phyloP scores from a whole-genome alignment of 2,888 invertebrate genomes.

The Drosophila quasianomalipes region DNA sequence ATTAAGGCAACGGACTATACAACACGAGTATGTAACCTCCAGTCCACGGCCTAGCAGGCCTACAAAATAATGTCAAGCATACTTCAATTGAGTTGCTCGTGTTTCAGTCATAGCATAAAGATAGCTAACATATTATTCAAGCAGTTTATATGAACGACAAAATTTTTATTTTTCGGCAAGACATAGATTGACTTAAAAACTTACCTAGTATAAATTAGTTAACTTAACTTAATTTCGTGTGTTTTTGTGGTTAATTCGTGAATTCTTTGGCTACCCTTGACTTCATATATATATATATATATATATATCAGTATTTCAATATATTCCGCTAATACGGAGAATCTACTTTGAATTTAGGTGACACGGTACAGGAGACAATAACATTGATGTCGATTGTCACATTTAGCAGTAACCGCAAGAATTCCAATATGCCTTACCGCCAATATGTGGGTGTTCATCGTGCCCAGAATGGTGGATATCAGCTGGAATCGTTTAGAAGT shows the following conservation, averaged over 20 bases:
- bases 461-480: constrained; percentile 1
- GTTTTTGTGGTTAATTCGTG: neutral
- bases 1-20: no score
- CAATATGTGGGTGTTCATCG: neutral
- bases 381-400: neutral
- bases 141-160: constrained; percentile 16
- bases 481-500: neutral
- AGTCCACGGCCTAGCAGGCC: constrained; percentile 11
- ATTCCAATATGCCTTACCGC: neutral
- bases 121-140: neutral
- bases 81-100: neutral
- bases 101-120: neutral
- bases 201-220: constrained; percentile 46
- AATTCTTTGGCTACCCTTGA: neutral
- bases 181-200: constrained; percentile 24
- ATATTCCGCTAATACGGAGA: constrained; percentile 29
- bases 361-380: constrained; percentile 10
- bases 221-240: neutral
- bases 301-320: no score
- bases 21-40: neutral
- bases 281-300: no score
- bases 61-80: constrained; percentile 1
- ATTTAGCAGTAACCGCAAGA: neutral
- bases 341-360: constrained; percentile 37
- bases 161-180: constrained; percentile 64